A percentile compares a stretch with the other conserved stretches of the same genome.
phyloP scores from a whole-genome alignment of 2,888 invertebrate species.

The Troides aeacus region DNA sequence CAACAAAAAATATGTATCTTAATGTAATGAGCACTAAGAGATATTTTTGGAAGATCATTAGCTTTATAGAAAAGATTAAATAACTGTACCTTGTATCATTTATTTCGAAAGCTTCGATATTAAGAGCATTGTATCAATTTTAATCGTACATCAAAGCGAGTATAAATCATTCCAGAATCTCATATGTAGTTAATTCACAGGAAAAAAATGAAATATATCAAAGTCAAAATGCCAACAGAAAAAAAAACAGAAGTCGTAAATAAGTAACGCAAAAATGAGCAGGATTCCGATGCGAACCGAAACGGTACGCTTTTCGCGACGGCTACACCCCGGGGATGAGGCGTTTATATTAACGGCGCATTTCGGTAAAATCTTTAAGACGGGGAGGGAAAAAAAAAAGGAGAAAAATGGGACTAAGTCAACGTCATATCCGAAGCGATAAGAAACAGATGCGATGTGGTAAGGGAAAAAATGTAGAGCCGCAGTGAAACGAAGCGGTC shows the following conservation, averaged over 20 bases:
- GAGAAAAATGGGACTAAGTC: constrained; percentile 28
- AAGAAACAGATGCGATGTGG: constrained; percentile 29
- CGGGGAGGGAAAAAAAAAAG: constrained; percentile 4
- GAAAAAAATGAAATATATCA: neutral
- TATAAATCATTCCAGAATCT: too few relatives aligned
- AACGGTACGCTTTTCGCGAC: constrained; percentile 4
- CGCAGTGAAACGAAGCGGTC: constrained; percentile 27
- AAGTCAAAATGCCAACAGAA: neutral
- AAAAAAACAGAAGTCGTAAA: constrained; percentile 10
- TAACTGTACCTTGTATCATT: too few relatives aligned
- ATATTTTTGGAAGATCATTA: too few relatives aligned
- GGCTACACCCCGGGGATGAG: constrained; percentile 11
- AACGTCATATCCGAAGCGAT: constrained; percentile 31
- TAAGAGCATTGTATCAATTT: neutral
- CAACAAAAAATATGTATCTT: too few relatives aligned
- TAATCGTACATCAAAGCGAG: neutral
- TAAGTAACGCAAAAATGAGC: constrained; percentile 13
- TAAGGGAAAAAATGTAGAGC: constrained; percentile 26
- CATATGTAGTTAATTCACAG: too few relatives aligned
- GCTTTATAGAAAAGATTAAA: too few relatives aligned
- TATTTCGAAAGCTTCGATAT: too few relatives aligned
- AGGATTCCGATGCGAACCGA: constrained; percentile 3
- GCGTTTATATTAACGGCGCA: constrained; percentile 26
- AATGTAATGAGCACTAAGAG: too few relatives aligned
- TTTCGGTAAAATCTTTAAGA: constrained; percentile 21